Evolutionary conservation across 2,888 invertebrate species (phyloP).

Genomic region (Tillus elongatus): DNA sequence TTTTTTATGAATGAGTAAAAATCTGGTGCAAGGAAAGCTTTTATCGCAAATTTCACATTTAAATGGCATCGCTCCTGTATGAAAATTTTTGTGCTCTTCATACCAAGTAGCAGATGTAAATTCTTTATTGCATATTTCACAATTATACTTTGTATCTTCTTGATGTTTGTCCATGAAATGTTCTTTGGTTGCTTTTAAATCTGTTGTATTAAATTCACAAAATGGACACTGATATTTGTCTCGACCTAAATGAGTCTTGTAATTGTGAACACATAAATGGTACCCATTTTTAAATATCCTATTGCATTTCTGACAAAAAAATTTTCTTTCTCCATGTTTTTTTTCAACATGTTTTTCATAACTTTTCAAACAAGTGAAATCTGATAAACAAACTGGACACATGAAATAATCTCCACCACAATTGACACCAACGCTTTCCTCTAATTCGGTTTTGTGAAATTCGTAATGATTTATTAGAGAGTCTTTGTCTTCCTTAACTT

Average conservation of each 20-base stretch:
- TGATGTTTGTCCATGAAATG: conserved; percentile 24
- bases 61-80: conserved; percentile 43
- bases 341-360: conserved; percentile 32
- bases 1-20: conserved; percentile 42
- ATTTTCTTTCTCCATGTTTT: conserved; percentile 18
- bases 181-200: conserved; percentile 16
- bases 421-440: conserved; percentile 15
- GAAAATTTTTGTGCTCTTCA: conserved; percentile 24
- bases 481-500: conserved; percentile 10
- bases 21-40: conserved; percentile 34
- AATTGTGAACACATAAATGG: conserved; percentile 23
- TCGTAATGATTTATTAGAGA: conserved; percentile 17
- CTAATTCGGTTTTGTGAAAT: conserved; percentile 21
- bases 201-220: conserved; percentile 19
- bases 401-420: conserved; percentile 20
- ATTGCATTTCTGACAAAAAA: conserved; percentile 19
- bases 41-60: conserved; percentile 32
- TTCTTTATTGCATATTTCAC: conserved; percentile 26
- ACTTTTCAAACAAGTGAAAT: conserved; percentile 27
- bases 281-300: conserved; percentile 22
- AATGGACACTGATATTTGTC: conserved; percentile 19
- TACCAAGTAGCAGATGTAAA: conserved; percentile 18
- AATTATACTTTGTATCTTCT: conserved; percentile 24
- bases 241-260: conserved; percentile 16
- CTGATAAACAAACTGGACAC: conserved; percentile 26